These are phyloP conservation scores for Podargus strigoides DNA, from an alignment of 2,797 vertebrate genomes.

Conservation along the genomic window DNA sequence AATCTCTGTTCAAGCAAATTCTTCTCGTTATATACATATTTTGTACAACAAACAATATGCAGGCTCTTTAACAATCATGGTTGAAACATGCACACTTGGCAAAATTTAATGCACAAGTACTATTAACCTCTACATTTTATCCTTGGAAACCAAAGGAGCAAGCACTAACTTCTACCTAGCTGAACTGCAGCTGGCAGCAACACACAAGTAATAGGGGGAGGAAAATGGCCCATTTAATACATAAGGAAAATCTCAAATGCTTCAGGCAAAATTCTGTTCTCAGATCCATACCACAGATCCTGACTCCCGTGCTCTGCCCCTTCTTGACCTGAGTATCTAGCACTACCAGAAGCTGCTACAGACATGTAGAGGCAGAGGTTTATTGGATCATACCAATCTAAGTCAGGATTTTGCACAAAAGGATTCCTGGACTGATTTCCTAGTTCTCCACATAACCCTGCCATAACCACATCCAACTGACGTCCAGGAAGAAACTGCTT, in stretches of 20 bases:
- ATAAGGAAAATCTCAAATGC: conserved; percentile 42
- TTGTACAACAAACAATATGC: neutral
- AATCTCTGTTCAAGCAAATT: neutral
- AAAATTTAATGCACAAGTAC: neutral
- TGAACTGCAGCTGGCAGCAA: conserved; percentile 51
- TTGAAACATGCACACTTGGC: conserved; percentile 30
- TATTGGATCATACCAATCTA: conserved; percentile 26
- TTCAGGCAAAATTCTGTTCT: conserved; percentile 54
- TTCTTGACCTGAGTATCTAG: conserved; percentile 18
- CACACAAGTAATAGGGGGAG: neutral
- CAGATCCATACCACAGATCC: conserved; percentile 40
- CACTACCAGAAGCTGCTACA: neutral
- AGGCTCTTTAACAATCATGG: neutral
- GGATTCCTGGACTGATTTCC: conserved; percentile 11
- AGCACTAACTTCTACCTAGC: conserved; percentile 26
- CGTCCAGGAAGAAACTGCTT: conserved; percentile 51
- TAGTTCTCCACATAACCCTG: neutral
- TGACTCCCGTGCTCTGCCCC: conserved; percentile 5
- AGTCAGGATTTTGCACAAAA: conserved; percentile 37
- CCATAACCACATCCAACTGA: conserved; percentile 24
- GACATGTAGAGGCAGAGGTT: conserved; percentile 36
- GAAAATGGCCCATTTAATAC: neutral
- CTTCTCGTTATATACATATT: conserved; percentile 2
- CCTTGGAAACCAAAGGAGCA: conserved; percentile 3
- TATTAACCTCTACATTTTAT: neutral